Percentiles rank a stretch among this genome's conserved stretches.
Evolutionary conservation across 23 tunicate genomes (phyloP).

Genomic region (Ascidia mentula): DNA sequence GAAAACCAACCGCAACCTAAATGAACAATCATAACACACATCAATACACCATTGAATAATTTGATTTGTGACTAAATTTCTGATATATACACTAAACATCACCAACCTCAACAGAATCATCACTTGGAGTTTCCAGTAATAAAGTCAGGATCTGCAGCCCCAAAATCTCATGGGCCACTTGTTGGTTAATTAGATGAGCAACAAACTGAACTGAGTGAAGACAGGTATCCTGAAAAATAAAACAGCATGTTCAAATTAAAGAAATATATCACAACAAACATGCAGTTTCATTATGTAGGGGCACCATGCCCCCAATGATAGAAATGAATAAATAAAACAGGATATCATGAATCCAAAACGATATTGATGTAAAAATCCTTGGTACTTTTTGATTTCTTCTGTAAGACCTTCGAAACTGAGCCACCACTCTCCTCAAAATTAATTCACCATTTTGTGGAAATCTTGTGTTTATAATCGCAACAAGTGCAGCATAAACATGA

Average conservation of each 20-base stretch:
- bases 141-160: conserved; percentile 88
- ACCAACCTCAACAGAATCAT: conserved; percentile 94
- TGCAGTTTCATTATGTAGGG: no score
- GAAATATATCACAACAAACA: not conserved
- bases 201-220: conserved; percentile 90
- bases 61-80: no score
- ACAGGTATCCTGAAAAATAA: conserved; percentile 63
- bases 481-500: conserved; percentile 89
- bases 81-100: not conserved
- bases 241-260: not conserved
- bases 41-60: not conserved
- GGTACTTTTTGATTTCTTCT: conserved; percentile 78
- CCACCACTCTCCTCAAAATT: conserved; percentile 76
- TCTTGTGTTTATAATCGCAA: conserved; percentile 81
- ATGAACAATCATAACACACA: not conserved
- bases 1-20: conserved; percentile 92
- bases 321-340: no score
- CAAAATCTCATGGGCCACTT: conserved; percentile 96
- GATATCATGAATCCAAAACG: no score
- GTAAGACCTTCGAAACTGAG: conserved; percentile 85
- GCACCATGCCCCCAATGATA: no score
- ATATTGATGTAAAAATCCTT: no score
- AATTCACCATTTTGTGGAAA: conserved; percentile 97
- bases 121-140: conserved; percentile 87
- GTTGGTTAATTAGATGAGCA: conserved; percentile 93